A percentile compares a stretch with the other conserved stretches of the same genome.
These are phyloP conservation scores for Brienomyrus longianalis DNA, from an alignment of 2,113 vertebrate species.

Conservation along the genomic window DNA sequence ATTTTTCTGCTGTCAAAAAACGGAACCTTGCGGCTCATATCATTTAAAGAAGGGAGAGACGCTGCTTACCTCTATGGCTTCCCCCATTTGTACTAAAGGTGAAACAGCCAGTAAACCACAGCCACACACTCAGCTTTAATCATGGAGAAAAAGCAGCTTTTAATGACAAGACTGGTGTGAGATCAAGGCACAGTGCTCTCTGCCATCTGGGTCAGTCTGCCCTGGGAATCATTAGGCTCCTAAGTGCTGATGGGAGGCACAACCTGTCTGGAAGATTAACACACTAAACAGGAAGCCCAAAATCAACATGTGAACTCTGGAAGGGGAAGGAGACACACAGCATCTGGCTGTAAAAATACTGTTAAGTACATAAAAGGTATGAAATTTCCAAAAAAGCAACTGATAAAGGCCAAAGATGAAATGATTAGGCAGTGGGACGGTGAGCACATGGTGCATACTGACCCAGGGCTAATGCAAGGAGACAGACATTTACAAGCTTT, in stretches of 20 bases:
- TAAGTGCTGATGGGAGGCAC: neutral
- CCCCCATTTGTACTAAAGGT: neutral
- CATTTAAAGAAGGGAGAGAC: neutral
- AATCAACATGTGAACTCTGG: neutral
- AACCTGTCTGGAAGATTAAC: neutral
- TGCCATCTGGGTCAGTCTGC: neutral
- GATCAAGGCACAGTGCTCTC: neutral
- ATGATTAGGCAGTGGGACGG: neutral
- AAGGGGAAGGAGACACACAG: neutral
- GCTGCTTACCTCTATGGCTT: neutral
- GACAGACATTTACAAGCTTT: conserved; percentile 55
- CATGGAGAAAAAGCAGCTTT: conserved; percentile 43
- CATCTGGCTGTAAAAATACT: neutral
- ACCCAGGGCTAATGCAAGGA: conserved; percentile 49
- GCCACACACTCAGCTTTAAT: conserved; percentile 31
- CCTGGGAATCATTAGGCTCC: neutral
- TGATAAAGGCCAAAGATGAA: neutral
- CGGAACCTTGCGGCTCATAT: neutral
- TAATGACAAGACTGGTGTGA: conserved; percentile 26
- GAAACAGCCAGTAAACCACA: conserved; percentile 6
- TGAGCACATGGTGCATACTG: neutral
- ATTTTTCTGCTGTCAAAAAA: neutral
- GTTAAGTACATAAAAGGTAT: neutral
- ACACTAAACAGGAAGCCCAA: neutral
- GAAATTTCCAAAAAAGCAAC: neutral